These are phyloP conservation scores for Hydractinia symbiolongicarpus DNA, from an alignment of 30 jellyfish, hydroid and myxozoan genomes.

Conservation along the genomic window DNA sequence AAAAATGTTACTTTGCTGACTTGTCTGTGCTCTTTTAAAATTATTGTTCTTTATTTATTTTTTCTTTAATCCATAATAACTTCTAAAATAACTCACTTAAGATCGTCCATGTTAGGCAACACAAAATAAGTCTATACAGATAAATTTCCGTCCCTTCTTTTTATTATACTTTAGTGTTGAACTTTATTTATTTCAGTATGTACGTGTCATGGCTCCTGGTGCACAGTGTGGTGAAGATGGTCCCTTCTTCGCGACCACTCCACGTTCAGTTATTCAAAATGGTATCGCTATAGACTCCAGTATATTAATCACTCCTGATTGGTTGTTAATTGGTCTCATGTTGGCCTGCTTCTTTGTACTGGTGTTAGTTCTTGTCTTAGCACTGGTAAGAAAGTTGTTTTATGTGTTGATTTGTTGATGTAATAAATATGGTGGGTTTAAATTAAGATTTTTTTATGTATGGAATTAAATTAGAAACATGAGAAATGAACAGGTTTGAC, in stretches of 20 bases:
- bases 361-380: conserved; percentile 65
- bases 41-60: neutral
- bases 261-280: conserved; percentile 70
- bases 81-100: neutral
- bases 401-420: no score
- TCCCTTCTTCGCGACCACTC: conserved; percentile 95
- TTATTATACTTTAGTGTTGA: no score
- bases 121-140: no score
- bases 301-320: conserved; percentile 78
- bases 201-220: conserved; percentile 96
- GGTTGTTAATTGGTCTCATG: conserved; percentile 88
- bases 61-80: neutral
- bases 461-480: no score
- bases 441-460: no score
- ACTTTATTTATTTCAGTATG: conserved; percentile 35
- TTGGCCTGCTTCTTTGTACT: conserved; percentile 70
- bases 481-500: no score
- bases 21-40: neutral
- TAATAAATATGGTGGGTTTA: no score
- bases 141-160: no score
- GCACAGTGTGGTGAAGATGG: conserved; percentile 95
- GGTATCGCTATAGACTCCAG: conserved; percentile 73
- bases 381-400: conserved; percentile 48
- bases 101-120: no score
- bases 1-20: no score